Evolutionary conservation across 2,113 vertebrate species (phyloP).

Genomic region (Oryzias curvinotus): DNA sequence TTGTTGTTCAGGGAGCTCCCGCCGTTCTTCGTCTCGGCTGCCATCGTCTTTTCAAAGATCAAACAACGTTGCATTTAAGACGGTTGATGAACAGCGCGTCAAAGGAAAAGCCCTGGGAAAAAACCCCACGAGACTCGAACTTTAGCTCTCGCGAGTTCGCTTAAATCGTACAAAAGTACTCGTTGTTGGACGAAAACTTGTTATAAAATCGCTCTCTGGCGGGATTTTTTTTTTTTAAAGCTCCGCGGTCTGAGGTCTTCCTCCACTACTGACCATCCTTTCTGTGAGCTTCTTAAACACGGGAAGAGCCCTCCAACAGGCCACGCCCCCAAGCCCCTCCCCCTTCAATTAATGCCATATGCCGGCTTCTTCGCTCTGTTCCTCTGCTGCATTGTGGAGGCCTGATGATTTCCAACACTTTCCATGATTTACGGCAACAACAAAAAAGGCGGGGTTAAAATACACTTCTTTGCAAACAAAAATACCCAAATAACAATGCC

Average conservation of each 20-base stretch:
- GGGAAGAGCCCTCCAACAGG: constrained; percentile 16
- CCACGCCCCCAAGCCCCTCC: constrained; percentile 47
- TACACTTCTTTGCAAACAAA: no score
- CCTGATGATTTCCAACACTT: no score
- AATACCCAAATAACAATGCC: no score
- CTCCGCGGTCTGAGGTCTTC: neutral
- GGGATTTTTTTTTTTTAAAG: neutral
- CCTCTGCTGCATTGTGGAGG: no score
- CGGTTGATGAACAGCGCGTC: constrained; percentile 4
- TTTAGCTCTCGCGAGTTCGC: neutral
- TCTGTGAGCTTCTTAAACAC: neutral
- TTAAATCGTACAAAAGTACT: constrained; percentile 13
- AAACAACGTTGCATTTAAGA: constrained; percentile 89
- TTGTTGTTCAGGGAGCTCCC: constrained; percentile 85
- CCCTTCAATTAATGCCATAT: constrained; percentile 42
- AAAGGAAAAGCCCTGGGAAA: neutral
- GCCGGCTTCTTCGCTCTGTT: no score
- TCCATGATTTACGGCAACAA: no score
- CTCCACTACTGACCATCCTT: constrained; percentile 16
- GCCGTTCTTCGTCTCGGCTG: constrained; percentile 87
- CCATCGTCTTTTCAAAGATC: constrained; percentile 94
- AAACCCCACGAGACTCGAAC: fast-evolving
- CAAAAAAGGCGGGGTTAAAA: no score
- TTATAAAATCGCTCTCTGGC: neutral
- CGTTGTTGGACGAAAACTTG: neutral